Percentiles rank a stretch among this genome's conserved stretches.
Conservation (phyloP, 2,797 vertebrate genomes). For the Rhinoraja longicauda region DNA sequence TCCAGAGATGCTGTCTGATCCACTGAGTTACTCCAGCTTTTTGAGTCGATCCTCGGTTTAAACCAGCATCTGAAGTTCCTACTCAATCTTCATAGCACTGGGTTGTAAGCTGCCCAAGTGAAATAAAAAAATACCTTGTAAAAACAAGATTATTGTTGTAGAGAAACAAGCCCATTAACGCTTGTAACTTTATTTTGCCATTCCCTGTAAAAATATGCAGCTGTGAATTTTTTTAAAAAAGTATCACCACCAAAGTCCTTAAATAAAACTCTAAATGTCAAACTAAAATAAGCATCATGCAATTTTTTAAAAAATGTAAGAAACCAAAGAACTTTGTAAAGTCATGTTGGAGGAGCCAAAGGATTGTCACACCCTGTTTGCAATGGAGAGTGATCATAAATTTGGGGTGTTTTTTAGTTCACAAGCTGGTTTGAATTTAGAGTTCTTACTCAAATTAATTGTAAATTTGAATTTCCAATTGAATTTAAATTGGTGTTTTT, state of each 20-base stretch:
- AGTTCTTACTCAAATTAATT: neutral
- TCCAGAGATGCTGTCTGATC: too few relatives aligned
- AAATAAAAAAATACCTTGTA: too few relatives aligned
- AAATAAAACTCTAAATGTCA: neutral
- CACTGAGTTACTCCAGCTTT: too few relatives aligned
- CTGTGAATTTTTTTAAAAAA: too few relatives aligned
- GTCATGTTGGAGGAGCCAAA: neutral
- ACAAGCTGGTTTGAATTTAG: neutral
- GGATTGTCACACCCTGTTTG: neutral
- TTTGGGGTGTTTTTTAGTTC: neutral
- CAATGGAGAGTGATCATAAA: neutral
- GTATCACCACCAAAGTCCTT: neutral
- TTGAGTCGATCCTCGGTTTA: too few relatives aligned
- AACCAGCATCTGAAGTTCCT: too few relatives aligned
- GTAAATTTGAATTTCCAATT: neutral
- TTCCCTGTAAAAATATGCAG: too few relatives aligned
- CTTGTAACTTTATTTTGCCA: slow-evolving; percentile 34
- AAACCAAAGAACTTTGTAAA: neutral
- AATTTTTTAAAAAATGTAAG: neutral
- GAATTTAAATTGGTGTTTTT: neutral
- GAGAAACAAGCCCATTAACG: slow-evolving; percentile 49
- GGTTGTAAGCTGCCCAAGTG: too few relatives aligned
- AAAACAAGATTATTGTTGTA: neutral
- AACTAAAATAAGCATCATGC: neutral
- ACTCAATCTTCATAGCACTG: too few relatives aligned